Percentiles rank a stretch among this genome's conserved stretches.
phyloP scores from a whole-genome alignment of 37 sponge, comb jelly and placozoan species.

The Agelas oroides region DNA sequence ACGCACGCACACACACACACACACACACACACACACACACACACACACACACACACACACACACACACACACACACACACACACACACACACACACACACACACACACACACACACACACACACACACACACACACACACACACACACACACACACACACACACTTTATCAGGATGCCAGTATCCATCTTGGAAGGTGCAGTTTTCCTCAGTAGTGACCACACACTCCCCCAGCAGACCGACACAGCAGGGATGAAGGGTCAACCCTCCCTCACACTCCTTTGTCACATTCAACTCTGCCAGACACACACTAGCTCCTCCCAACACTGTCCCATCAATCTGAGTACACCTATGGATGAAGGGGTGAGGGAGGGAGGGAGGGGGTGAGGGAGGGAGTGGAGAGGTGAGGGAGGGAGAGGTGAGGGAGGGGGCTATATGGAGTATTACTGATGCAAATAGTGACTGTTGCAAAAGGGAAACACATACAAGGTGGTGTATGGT shows the following conservation, averaged over 20 bases:
- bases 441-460: too few species aligned
- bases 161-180: constrained; percentile 68
- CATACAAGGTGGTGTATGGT: too few species aligned
- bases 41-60: constrained; percentile 33
- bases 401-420: too few species aligned
- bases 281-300: constrained; percentile 29
- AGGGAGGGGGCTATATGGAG: too few species aligned
- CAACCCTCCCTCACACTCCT: constrained; percentile 52
- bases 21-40: constrained; percentile 42
- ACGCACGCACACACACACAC: too few species aligned
- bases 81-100: constrained; percentile 53
- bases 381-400: neutral
- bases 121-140: constrained; percentile 56
- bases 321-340: constrained; percentile 24
- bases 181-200: constrained; percentile 81
- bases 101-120: constrained; percentile 62
- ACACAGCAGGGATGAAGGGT: constrained; percentile 90
- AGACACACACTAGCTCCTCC: constrained; percentile 63
- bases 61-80: constrained; percentile 50
- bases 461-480: too few species aligned
- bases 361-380: neutral
- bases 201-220: constrained; percentile 72
- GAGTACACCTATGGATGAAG: neutral
- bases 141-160: constrained; percentile 58
- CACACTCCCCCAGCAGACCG: constrained; percentile 82